Percentiles rank a stretch among this genome's conserved stretches.
Conservation (phyloP, 2,888 invertebrate genomes). For the Drosophila eohydei region DNA sequence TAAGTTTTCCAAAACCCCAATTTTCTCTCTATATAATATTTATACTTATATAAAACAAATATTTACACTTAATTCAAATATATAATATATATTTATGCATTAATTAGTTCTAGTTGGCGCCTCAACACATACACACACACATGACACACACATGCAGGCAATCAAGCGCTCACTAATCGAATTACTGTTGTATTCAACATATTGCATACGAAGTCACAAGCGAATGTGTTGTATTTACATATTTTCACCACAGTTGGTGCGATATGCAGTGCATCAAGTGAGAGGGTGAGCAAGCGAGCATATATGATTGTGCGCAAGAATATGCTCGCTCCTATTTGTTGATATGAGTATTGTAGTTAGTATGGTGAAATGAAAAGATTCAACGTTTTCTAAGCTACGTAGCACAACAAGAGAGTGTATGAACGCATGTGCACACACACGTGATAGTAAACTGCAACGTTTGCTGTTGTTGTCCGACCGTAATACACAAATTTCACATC, state of each 20-base stretch:
- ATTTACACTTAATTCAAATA: constrained; percentile 27
- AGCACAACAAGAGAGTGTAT: not conserved
- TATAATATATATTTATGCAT: constrained; percentile 34
- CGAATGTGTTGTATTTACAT: not conserved
- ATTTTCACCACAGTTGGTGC: not conserved
- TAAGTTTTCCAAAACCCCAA: constrained; percentile 39
- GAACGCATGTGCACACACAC: not conserved
- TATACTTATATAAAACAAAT: constrained; percentile 36
- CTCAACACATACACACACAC: constrained; percentile 6
- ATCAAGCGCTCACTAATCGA: not conserved
- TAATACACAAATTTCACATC: not conserved
- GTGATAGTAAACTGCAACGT: too few relatives aligned
- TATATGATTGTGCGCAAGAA: not conserved
- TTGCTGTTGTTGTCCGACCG: not conserved
- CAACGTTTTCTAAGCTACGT: too few relatives aligned
- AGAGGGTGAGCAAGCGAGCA: not conserved
- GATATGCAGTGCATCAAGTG: not conserved
- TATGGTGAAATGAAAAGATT: not conserved
- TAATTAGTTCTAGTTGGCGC: constrained; percentile 45
- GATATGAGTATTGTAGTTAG: not conserved
- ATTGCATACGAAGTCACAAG: not conserved
- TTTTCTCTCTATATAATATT: constrained; percentile 26
- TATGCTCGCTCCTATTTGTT: not conserved
- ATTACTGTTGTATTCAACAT: not conserved
- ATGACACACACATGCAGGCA: not conserved